These are phyloP conservation scores for Ammodramus savannarum DNA, from an alignment of 2,113 vertebrate species.

Conservation along the genomic window DNA sequence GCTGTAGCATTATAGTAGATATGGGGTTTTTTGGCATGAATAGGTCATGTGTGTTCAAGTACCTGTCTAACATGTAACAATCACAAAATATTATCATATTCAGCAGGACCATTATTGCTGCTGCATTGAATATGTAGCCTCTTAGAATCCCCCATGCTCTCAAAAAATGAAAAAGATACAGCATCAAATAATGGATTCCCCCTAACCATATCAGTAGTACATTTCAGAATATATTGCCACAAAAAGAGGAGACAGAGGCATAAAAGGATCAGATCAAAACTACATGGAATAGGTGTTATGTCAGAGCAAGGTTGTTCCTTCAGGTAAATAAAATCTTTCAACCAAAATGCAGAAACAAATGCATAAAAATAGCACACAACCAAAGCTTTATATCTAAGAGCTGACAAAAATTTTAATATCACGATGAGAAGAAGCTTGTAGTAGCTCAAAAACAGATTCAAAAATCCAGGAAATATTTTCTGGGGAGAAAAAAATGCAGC, in stretches of 20 bases:
- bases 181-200: neutral
- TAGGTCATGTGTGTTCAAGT: slow-evolving; percentile 65
- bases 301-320: slow-evolving; percentile 22
- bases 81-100: slow-evolving; percentile 49
- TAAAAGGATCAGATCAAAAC: neutral
- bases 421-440: neutral
- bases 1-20: slow-evolving; percentile 51
- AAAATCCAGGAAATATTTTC: neutral
- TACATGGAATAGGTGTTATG: neutral
- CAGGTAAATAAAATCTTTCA: neutral
- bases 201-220: neutral
- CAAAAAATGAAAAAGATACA: neutral
- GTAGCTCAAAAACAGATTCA: neutral
- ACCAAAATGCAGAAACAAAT: neutral
- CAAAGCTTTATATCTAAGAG: neutral
- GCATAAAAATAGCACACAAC: neutral
- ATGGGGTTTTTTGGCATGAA: slow-evolving; percentile 49
- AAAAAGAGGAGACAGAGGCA: neutral
- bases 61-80: slow-evolving; percentile 47
- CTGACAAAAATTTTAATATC: neutral
- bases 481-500: neutral
- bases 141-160: neutral
- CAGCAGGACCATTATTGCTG: neutral
- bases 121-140: neutral
- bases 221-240: neutral